phyloP scores from a whole-genome alignment of 2,113 vertebrate species.

The Lamprologus lemairii region DNA sequence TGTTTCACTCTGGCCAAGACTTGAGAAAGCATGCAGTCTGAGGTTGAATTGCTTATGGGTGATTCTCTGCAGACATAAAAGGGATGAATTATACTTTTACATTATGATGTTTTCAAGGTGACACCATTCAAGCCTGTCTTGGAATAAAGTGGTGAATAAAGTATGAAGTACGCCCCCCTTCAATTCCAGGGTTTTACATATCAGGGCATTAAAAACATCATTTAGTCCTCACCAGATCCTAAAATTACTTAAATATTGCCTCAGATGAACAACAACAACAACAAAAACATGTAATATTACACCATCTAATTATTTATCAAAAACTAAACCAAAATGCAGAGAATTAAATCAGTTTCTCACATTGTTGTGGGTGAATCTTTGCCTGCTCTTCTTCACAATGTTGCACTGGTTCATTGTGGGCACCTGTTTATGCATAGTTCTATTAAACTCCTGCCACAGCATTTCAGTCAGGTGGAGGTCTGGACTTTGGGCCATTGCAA shows the following conservation, averaged over 20 bases:
- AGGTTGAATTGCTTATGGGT: background rate
- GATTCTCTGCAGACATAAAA: background rate
- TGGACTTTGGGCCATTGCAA: background rate
- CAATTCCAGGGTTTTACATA: background rate
- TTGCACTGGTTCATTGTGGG: background rate
- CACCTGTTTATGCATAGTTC: background rate
- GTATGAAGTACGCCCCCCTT: background rate
- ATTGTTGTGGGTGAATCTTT: background rate
- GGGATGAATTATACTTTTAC: background rate
- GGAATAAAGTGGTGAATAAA: background rate
- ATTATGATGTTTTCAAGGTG: background rate
- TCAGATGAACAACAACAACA: background rate
- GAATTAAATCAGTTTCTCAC: background rate
- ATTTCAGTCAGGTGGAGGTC: background rate
- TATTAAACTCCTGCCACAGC: background rate
- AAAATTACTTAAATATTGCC: background rate
- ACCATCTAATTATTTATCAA: background rate
- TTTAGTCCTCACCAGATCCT: background rate
- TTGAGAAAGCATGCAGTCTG: background rate
- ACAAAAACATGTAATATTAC: background rate
- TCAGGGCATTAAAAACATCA: fast-evolving
- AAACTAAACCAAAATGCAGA: background rate
- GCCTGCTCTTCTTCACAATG: background rate
- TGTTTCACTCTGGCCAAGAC: background rate
- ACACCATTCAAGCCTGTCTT: background rate